Conservation (phyloP, 1,140 invertebrate species). For the Trichonephila clavipes region DNA sequence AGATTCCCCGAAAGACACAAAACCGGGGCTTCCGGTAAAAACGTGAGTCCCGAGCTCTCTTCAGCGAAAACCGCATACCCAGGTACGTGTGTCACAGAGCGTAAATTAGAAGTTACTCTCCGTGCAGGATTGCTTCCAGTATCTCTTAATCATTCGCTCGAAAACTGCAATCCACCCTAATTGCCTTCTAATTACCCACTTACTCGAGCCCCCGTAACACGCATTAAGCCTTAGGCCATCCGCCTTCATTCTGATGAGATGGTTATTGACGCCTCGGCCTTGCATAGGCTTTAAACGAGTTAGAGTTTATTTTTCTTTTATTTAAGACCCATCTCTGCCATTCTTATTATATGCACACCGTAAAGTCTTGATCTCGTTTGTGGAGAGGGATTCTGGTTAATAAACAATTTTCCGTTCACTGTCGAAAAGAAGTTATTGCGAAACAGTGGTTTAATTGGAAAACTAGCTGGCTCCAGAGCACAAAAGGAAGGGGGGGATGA, state of each 20-base stretch:
- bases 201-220: constrained; percentile 42
- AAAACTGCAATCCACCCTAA: constrained; percentile 71
- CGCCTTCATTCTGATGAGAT: constrained; percentile 66
- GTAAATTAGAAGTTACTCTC: constrained; percentile 66
- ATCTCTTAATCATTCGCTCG: constrained; percentile 71
- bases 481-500: not conserved
- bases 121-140: constrained; percentile 66
- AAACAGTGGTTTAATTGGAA: constrained; percentile 60
- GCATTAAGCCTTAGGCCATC: constrained; percentile 57
- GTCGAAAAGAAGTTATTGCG: constrained; percentile 44
- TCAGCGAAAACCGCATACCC: constrained; percentile 46
- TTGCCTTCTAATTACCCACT: constrained; percentile 75
- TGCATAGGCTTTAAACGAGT: constrained; percentile 52
- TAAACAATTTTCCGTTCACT: constrained; percentile 63
- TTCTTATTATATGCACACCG: constrained; percentile 52
- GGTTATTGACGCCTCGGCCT: constrained; percentile 56
- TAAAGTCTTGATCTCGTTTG: constrained; percentile 63
- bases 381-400: constrained; percentile 50
- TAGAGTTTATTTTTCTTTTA: constrained; percentile 62
- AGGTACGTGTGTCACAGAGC: constrained; percentile 2
- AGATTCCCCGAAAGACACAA: not conserved
- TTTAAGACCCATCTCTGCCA: constrained; percentile 7
- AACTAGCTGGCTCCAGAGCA: constrained; percentile 10
- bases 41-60: constrained; percentile 36
- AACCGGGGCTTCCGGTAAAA: not conserved